Conservation (phyloP, 2,113 vertebrate genomes). For the Sturnus vulgaris region DNA sequence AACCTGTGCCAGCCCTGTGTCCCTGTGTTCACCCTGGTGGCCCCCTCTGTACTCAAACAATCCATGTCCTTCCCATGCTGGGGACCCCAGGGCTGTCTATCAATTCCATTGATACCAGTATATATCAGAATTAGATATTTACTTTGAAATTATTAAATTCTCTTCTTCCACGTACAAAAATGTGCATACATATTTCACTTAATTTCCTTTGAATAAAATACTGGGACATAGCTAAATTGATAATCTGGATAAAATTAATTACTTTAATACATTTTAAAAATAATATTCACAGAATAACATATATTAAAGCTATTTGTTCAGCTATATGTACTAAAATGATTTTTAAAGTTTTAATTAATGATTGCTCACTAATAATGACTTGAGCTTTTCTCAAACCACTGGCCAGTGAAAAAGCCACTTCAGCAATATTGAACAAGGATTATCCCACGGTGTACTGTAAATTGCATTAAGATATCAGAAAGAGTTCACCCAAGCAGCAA, state of each 20-base stretch:
- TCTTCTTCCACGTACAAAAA: neutral
- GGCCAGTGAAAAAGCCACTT: slow-evolving; percentile 41
- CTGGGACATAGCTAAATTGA: neutral
- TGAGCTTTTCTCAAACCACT: slow-evolving; percentile 6
- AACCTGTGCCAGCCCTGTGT: neutral
- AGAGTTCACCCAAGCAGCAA: slow-evolving; percentile 22
- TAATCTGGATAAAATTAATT: neutral
- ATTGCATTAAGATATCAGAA: slow-evolving; percentile 46
- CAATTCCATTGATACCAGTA: neutral
- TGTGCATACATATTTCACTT: neutral
- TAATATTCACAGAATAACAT: neutral
- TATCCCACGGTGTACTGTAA: slow-evolving; percentile 17
- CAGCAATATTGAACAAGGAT: slow-evolving; percentile 34
- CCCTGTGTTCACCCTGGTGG: neutral
- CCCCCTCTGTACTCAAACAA: neutral
- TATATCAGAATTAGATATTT: neutral
- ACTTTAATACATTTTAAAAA: neutral
- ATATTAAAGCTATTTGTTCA: neutral
- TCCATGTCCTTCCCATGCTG: no score
- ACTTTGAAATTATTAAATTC: neutral
- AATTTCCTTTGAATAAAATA: neutral
- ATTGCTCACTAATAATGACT: neutral
- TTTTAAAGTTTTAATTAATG: neutral
- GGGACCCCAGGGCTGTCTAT: no score
- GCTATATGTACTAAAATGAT: neutral